phyloP scores from a whole-genome alignment of 2,888 invertebrate genomes.

The Pteria penguin region DNA sequence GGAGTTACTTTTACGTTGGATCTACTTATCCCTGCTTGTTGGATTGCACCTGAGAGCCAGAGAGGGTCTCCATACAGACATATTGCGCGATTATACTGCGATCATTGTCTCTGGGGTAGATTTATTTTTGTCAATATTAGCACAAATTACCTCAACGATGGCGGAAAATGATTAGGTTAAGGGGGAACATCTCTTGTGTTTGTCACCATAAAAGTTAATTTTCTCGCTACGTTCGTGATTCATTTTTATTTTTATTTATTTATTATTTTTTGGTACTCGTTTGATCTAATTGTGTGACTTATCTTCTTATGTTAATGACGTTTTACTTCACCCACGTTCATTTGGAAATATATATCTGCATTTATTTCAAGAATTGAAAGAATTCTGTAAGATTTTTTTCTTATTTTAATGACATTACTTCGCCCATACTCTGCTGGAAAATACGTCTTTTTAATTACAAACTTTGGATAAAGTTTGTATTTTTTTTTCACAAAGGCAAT shows the following conservation, averaged over 20 bases:
- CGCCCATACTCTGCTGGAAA: too few species aligned
- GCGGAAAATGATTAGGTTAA: conserved; percentile 8
- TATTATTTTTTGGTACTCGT: too few species aligned
- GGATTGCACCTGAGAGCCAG: conserved; percentile 2
- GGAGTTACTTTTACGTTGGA: not conserved
- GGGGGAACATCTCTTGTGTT: not conserved
- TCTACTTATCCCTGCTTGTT: not conserved
- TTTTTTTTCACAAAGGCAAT: too few species aligned
- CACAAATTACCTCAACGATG: not conserved
- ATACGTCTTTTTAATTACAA: too few species aligned
- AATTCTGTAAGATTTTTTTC: too few species aligned
- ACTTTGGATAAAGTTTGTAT: too few species aligned
- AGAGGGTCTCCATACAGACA: not conserved
- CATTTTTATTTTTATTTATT: not conserved
- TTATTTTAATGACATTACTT: too few species aligned
- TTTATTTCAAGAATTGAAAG: too few species aligned
- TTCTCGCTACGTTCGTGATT: not conserved
- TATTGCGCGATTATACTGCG: not conserved
- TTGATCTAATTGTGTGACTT: too few species aligned
- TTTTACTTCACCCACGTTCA: too few species aligned
- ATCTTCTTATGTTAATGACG: too few species aligned
- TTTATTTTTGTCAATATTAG: conserved; percentile 8
- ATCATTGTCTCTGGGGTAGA: not conserved
- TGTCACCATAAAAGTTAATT: not conserved
- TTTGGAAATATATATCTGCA: too few species aligned